Conservation (phyloP, 2,888 invertebrate genomes). For the Rhimphoctona megacephalus region DNA sequence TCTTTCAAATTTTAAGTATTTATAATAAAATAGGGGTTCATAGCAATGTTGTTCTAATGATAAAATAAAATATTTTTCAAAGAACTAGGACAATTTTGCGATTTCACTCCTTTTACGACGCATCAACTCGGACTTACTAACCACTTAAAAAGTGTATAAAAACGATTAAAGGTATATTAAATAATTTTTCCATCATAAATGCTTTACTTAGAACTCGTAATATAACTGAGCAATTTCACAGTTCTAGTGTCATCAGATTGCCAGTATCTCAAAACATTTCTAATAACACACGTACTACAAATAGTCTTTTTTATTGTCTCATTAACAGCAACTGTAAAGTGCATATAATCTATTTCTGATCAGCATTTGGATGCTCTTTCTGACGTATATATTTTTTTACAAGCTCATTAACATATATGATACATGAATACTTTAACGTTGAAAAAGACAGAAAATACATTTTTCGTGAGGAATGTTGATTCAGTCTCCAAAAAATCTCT, state of each 20-base stretch:
- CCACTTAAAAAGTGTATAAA: no score
- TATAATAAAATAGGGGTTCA: not conserved
- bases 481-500: not conserved
- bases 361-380: not conserved
- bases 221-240: no score
- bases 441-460: not conserved
- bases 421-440: not conserved
- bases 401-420: constrained; percentile 1
- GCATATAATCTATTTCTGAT: not conserved
- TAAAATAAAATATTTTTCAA: not conserved
- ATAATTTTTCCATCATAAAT: no score
- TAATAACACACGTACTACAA: no score
- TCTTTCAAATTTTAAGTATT: not conserved
- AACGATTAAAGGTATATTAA: no score
- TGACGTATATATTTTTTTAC: not conserved
- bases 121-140: no score
- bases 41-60: not conserved
- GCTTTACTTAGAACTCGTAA: no score
- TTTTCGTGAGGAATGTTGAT: constrained; percentile 38
- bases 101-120: no score
- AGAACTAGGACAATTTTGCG: no score
- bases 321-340: not conserved
- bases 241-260: no score
- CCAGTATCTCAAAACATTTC: no score
- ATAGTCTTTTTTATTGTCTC: no score